Conservation (phyloP, 2,113 vertebrate genomes). For the Entomyzon cyanotis region DNA sequence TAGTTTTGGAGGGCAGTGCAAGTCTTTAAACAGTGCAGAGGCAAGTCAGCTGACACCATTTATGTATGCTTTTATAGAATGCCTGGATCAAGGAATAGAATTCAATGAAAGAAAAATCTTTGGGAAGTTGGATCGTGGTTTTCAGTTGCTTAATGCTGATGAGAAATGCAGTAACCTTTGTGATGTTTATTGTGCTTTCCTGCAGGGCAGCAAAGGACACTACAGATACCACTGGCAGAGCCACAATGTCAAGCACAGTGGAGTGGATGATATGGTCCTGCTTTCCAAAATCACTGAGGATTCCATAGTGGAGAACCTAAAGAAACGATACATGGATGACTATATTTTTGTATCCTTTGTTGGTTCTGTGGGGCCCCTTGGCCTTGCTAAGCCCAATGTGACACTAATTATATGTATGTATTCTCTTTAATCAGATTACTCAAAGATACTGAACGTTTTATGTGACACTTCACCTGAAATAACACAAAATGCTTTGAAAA, state of each 20-base stretch:
- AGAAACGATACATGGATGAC: conserved; percentile 99
- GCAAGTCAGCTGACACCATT: neutral
- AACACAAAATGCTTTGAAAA: neutral
- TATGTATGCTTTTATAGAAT: neutral
- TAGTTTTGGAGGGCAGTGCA: neutral
- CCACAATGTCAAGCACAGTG: conserved; percentile 97
- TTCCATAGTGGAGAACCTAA: conserved; percentile 98
- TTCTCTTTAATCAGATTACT: neutral
- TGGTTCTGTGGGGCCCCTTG: neutral
- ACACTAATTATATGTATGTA: neutral
- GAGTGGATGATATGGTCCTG: conserved; percentile 98
- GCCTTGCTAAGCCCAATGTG: neutral
- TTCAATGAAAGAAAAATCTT: neutral
- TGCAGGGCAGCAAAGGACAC: conserved; percentile 95
- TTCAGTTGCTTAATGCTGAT: neutral
- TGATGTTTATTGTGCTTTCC: neutral
- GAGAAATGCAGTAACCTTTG: neutral
- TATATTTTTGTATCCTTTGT: conserved; percentile 98
- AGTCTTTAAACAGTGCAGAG: neutral
- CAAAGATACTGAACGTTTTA: neutral
- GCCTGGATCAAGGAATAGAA: neutral
- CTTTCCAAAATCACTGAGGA: conserved; percentile 97
- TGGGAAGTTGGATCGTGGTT: neutral
- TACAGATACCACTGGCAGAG: conserved; percentile 98
- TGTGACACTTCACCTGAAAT: neutral